Evolutionary conservation across 2,113 vertebrate genomes (phyloP).

Genomic region (Procapra przewalskii): DNA sequence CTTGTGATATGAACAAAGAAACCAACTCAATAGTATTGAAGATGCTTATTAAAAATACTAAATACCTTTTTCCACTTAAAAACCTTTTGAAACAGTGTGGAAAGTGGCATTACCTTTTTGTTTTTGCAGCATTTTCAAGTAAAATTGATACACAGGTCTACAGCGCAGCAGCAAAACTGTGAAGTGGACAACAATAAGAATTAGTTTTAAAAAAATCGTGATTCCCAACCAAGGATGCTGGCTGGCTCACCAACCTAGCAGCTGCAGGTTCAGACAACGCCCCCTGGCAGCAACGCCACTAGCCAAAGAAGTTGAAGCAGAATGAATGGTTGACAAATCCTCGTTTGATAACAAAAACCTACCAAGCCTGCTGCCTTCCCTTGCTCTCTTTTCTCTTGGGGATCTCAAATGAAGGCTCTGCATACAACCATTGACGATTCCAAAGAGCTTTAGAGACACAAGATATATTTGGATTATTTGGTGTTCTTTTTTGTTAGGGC

Average conservation of each 20-base stretch:
- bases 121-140: slow-evolving; percentile 84
- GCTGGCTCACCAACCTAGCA: slow-evolving; percentile 35
- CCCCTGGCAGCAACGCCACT: not conserved
- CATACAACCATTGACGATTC: not conserved
- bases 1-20: slow-evolving; percentile 99
- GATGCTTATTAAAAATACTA: slow-evolving; percentile 99
- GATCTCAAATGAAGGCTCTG: not conserved
- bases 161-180: slow-evolving; percentile 85
- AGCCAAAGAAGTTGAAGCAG: slow-evolving; percentile 38
- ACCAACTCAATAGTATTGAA: slow-evolving; percentile 99
- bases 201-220: slow-evolving; percentile 69
- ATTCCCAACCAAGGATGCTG: slow-evolving; percentile 54
- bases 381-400: not conserved
- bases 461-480: not conserved
- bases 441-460: not conserved
- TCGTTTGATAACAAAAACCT: slow-evolving; percentile 46
- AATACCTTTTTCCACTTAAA: slow-evolving; percentile 94
- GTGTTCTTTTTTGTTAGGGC: not conserved
- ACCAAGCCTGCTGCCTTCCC: not conserved
- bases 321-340: slow-evolving; percentile 40
- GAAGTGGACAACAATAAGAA: slow-evolving; percentile 85
- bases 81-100: slow-evolving; percentile 87
- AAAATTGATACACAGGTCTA: slow-evolving; percentile 85
- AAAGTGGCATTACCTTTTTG: slow-evolving; percentile 89
- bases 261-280: slow-evolving; percentile 20